Evolutionary conservation across 2,113 vertebrate species (phyloP).

Genomic region (Sinocyclocheilus anshuiensis): DNA sequence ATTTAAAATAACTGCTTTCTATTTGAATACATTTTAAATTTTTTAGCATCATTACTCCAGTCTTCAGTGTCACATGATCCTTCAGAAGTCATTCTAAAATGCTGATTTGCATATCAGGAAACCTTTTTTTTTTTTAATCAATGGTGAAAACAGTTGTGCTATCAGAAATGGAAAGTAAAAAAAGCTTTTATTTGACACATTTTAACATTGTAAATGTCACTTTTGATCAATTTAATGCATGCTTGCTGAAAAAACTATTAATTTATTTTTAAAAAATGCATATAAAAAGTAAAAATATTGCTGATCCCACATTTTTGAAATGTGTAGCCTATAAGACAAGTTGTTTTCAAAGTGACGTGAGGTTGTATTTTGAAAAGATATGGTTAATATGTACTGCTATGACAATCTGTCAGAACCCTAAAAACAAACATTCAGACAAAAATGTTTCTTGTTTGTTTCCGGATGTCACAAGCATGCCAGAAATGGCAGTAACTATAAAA

Average conservation of each 20-base stretch:
- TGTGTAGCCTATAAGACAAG: neutral
- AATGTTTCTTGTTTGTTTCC: slow-evolving; percentile 16
- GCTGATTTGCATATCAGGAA: neutral
- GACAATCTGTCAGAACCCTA: neutral
- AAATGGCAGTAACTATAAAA: slow-evolving; percentile 12
- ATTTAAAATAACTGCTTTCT: neutral
- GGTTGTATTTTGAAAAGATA: neutral
- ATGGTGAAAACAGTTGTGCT: neutral
- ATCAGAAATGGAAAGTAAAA: neutral
- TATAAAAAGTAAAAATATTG: neutral
- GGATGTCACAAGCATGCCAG: neutral
- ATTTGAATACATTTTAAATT: neutral
- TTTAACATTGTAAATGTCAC: neutral
- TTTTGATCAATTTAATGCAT: neutral
- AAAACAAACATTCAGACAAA: neutral
- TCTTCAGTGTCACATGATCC: neutral
- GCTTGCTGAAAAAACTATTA: neutral
- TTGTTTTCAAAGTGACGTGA: neutral
- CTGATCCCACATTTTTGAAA: neutral
- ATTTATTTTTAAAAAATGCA: neutral
- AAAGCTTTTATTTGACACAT: neutral
- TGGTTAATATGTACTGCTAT: neutral
- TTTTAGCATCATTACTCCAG: neutral
- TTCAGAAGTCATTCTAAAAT: neutral
- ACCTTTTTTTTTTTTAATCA: too few species aligned